A percentile compares a stretch with the other conserved stretches of the same genome.
phyloP scores from a whole-genome alignment of 2,888 invertebrate species.

The Philaethria dido region DNA sequence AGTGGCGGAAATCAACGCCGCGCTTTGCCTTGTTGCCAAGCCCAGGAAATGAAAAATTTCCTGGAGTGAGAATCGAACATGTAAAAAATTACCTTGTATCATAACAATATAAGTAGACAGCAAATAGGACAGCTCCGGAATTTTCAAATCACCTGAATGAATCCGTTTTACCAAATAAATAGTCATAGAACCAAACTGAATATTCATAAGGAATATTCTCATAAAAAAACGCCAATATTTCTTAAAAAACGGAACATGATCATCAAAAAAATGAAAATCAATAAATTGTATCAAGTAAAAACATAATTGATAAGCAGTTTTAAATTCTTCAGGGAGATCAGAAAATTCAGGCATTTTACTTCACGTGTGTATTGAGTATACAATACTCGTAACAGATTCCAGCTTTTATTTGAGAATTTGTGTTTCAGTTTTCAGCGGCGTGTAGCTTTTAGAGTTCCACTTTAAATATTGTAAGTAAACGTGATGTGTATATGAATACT shows the following conservation, averaged over 20 bases:
- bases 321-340: too few relatives aligned
- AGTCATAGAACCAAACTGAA: too few relatives aligned
- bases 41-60: too few relatives aligned
- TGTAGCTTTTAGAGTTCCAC: conserved; percentile 2
- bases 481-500: neutral
- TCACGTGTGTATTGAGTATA: neutral
- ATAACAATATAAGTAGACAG: neutral
- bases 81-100: neutral
- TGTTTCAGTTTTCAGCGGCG: neutral
- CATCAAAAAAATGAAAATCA: too few relatives aligned
- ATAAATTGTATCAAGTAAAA: neutral
- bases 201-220: neutral
- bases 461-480: neutral
- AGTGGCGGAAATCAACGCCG: too few relatives aligned
- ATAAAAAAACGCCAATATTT: too few relatives aligned
- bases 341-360: too few relatives aligned
- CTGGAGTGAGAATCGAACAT: too few relatives aligned
- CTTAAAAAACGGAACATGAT: too few relatives aligned
- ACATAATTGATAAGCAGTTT: too few relatives aligned
- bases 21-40: too few relatives aligned
- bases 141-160: neutral
- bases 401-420: neutral
- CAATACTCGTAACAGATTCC: neutral
- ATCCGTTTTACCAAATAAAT: too few relatives aligned
- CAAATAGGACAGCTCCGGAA: neutral